Evolutionary conservation across 2,797 vertebrate species (phyloP), one percentile per base, ranked within the genome.

Genomic region (Ara ararauna): DNA sequence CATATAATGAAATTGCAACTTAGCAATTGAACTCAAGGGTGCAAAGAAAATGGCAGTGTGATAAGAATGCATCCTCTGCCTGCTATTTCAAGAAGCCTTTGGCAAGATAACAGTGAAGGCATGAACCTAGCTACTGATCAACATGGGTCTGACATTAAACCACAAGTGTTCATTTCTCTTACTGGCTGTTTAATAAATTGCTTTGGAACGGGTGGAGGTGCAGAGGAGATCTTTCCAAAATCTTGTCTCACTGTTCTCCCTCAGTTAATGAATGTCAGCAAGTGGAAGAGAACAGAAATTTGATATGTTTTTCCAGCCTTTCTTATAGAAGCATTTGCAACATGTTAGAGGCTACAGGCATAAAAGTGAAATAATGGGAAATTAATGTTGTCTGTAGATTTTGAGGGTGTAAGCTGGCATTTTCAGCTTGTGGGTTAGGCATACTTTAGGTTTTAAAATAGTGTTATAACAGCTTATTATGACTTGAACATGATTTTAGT

Each of bases 181-280:
- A 82, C 80, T 61, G 77, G 21, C 70, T 90, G 60, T 64, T 94
- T 94, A 94, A 94, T 60, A 94, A 94, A 91, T 67, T 84, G 77
- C 76, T 94, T 94, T 93, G 91, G 87, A 96, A 94, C 0, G 10
- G 48, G 56, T 66, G n/a, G 47, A 94, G 62, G 87, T 72, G 71
- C 86, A 92, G 90, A 95, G 68, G 73, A 87, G 82, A 64, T 84
- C 74, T 86, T 95, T 95, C 93, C 89, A 94, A 95, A 91, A 88
- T 51, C 72, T 81, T 79, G 80, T 94, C 83, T 93, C 85, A 79
- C 0, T 76, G 83, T 82, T 95, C 85, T 88, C 93, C 60, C 71
- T 94, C 96, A 91, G 95, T 91, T 95, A 96, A 93, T 94, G 94
- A 93, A 97, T 93, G 95, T 94, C 95, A 96, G 87, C 94, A 96